A percentile compares a stretch with the other conserved stretches of the same genome.
Evolutionary conservation across 2,888 invertebrate genomes (phyloP).

Genomic region (Anthrax anthrax): DNA sequence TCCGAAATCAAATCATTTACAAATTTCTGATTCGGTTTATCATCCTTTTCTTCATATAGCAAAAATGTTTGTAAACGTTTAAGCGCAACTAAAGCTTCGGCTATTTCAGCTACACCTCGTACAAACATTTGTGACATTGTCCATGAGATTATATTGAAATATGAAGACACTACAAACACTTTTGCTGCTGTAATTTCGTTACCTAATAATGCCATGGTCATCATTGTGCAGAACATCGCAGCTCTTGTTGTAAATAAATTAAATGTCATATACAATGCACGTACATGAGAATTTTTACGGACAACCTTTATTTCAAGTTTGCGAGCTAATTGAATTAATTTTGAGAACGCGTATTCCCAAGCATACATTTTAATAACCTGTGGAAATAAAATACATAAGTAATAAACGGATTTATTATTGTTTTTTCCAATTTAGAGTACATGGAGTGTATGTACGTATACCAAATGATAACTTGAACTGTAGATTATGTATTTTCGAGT

Average conservation of each 20-base stretch:
- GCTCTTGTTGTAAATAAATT: conserved; percentile 69
- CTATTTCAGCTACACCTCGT: conserved; percentile 59
- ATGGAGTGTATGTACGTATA: too few relatives aligned
- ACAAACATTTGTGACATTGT: conserved; percentile 45
- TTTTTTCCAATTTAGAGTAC: too few relatives aligned
- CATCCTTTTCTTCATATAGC: conserved; percentile 28
- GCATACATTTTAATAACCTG: conserved; percentile 90
- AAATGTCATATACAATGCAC: conserved; percentile 56
- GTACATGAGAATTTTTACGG: conserved; percentile 45
- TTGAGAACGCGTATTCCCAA: conserved; percentile 76
- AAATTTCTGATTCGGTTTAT: conserved; percentile 1
- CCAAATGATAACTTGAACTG: too few relatives aligned
- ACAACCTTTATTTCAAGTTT: conserved; percentile 47
- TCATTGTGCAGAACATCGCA: conserved; percentile 59
- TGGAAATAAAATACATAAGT: conserved; percentile 23
- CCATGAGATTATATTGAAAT: conserved; percentile 39
- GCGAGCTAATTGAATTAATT: conserved; percentile 54
- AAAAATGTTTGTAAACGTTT: conserved; percentile 43
- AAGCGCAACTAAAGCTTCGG: conserved; percentile 65
- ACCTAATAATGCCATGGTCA: conserved; percentile 51
- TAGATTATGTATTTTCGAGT: background rate
- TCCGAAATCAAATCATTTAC: conserved; percentile 5
- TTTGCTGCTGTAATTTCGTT: conserved; percentile 51
- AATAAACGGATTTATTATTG: too few relatives aligned
- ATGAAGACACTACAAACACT: conserved; percentile 40